A percentile compares a stretch with the other conserved stretches of the same genome.
These are phyloP conservation scores for Scaptomyza tumidula DNA, from an alignment of 2,888 invertebrate genomes.

Conservation along the genomic window DNA sequence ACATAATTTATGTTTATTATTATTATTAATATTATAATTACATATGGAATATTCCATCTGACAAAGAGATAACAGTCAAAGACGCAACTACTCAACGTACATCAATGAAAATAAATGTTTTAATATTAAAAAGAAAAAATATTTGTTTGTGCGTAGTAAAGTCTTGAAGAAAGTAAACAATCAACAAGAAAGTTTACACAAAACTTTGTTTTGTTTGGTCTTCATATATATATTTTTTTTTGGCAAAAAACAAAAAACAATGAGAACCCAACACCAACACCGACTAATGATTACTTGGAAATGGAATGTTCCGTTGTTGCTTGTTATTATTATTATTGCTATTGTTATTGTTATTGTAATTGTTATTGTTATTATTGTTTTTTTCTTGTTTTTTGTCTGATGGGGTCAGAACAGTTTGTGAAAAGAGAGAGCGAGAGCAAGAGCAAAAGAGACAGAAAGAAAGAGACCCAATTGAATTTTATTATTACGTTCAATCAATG, in stretches of 20 bases:
- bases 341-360: conserved; percentile 33
- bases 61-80: conserved; percentile 45
- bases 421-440: conserved; percentile 31
- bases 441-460: conserved; percentile 16
- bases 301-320: conserved; percentile 74
- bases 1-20: conserved; percentile 58
- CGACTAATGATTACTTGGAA: conserved; percentile 64
- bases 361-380: conserved; percentile 20
- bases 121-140: neutral
- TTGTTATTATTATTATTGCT: conserved; percentile 50
- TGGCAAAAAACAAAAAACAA: conserved; percentile 16
- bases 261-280: conserved; percentile 18
- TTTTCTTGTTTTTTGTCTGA: conserved; percentile 42
- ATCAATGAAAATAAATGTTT: neutral
- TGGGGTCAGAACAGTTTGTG: conserved; percentile 65
- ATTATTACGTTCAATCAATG: conserved; percentile 85
- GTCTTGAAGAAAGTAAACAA: conserved; percentile 61
- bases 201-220: conserved; percentile 25
- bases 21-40: conserved; percentile 52
- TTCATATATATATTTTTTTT: conserved; percentile 3
- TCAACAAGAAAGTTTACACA: conserved; percentile 55
- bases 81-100: conserved; percentile 33
- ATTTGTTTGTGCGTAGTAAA: conserved; percentile 1
- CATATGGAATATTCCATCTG: conserved; percentile 72
- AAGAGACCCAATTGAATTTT: conserved; percentile 75